phyloP scores from a whole-genome alignment of 1,140 invertebrate species.

The Battus philenor region DNA sequence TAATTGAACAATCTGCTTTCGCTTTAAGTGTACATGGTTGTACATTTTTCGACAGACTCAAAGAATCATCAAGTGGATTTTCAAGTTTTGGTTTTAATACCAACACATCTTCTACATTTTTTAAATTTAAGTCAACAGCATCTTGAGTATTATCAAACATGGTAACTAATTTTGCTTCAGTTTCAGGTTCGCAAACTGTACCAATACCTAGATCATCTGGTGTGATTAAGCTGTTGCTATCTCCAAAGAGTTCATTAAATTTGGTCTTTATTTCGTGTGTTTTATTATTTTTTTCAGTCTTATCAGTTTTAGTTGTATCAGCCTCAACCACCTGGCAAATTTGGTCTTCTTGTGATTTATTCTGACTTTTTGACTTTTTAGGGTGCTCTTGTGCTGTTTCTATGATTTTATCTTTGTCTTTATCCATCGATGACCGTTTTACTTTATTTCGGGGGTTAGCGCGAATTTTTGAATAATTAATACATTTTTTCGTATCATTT shows the following conservation, averaged over 20 bases:
- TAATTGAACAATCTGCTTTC: neutral
- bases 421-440: neutral
- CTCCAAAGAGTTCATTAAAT: slow-evolving; percentile 61
- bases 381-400: slow-evolving; percentile 4
- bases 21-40: neutral
- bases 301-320: slow-evolving; percentile 18
- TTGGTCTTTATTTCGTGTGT: slow-evolving; percentile 33
- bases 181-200: slow-evolving; percentile 4
- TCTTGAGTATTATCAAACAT: slow-evolving; percentile 56
- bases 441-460: too few relatives aligned
- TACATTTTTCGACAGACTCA: neutral
- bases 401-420: slow-evolving; percentile 6
- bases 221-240: slow-evolving; percentile 59
- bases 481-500: slow-evolving; percentile 2
- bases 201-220: slow-evolving; percentile 55
- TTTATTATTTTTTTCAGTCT: slow-evolving; percentile 20
- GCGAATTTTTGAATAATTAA: too few relatives aligned
- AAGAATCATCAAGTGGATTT: neutral
- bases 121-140: slow-evolving; percentile 35
- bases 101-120: slow-evolving; percentile 20
- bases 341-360: slow-evolving; percentile 16
- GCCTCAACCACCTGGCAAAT: neutral
- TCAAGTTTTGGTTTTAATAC: neutral
- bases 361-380: slow-evolving; percentile 27
- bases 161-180: slow-evolving; percentile 29